Evolutionary conservation across 2,797 vertebrate species (phyloP), one percentile per base, ranked within the genome.

Genomic region (Hyperoplus lanceolatus): DNA sequence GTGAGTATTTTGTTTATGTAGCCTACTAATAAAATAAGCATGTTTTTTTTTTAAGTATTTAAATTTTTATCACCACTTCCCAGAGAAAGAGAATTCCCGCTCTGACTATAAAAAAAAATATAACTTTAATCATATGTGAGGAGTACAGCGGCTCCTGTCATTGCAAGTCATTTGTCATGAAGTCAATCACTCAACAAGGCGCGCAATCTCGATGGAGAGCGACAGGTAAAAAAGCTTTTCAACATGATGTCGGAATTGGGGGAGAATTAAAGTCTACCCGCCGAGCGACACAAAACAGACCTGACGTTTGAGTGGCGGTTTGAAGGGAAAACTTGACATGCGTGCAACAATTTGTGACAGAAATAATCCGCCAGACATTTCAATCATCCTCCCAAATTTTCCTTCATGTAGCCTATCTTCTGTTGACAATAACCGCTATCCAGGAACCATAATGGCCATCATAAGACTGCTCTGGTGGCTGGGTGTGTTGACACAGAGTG

Each of bases 351-450:
- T 86, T 58, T 75, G 77, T 83, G 82, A 79, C 83, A 84, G 74
- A 82, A 89, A 79, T 82, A 79, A 86, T 80, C 75, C 72, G 62
- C 70, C 84, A 77, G 75, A 79, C 48, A 9, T 82, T 90, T 88
- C 89, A 83, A 92, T 92, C 87, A 81, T 86, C 80, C 85, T 86
- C 80, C 85, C 80, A 5, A 36, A 29, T 29, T 80, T 88, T 78
- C 84, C 75, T 75, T 48, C 60, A 12, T 53, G 65, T 41, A 36
- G 18, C 55, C 60, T 36, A 48, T 54, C 55, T 50, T 68, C 59
- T 45, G 75, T 42, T 68, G 74, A 84, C 75, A 80, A 73, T 66
- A 77, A 87, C 68, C 80, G 79, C 75, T 8, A 59, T 42, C 58
- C 16, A 29, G 29, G 13, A 51, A 65, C 53, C 51, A 71, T 73